Percentiles rank a stretch among this genome's conserved stretches.
Evolutionary conservation across 2,797 vertebrate species (phyloP).

Genomic region (Pristis pectinata): DNA sequence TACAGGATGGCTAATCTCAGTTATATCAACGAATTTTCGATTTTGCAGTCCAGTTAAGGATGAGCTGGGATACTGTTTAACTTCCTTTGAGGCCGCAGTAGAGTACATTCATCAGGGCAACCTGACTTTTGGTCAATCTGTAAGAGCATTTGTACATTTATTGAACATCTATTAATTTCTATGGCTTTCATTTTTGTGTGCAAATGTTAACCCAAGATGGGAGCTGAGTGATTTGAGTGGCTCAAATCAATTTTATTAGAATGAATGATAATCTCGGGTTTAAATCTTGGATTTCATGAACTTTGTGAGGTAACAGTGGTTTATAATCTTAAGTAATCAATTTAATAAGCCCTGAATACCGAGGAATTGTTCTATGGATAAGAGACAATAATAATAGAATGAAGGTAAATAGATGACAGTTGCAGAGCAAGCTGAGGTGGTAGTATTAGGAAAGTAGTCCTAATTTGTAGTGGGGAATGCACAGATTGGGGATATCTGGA

Average conservation of each 20-base stretch:
- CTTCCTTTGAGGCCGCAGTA: slow-evolving; percentile 83
- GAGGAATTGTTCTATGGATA: background rate
- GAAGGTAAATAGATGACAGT: background rate
- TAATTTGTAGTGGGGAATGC: background rate
- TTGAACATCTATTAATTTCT: slow-evolving; percentile 35
- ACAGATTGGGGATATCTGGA: background rate
- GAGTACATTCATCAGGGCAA: slow-evolving; percentile 84
- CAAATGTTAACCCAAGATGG: background rate
- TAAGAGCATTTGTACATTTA: slow-evolving; percentile 45
- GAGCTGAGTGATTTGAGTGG: background rate
- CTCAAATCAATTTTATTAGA: background rate
- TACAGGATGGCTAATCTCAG: slow-evolving; percentile 92
- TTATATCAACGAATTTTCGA: slow-evolving; percentile 92
- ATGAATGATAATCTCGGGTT: background rate
- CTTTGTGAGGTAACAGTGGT: background rate
- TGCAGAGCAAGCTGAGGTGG: background rate
- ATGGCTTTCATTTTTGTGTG: slow-evolving; percentile 39
- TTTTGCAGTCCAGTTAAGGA: slow-evolving; percentile 84
- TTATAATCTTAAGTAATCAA: background rate
- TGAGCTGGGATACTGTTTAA: slow-evolving; percentile 88
- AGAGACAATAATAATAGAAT: background rate
- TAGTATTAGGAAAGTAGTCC: background rate
- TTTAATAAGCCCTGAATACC: background rate
- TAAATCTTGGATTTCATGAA: background rate
- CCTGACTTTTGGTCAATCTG: slow-evolving; percentile 61